Evolutionary conservation across 2,888 invertebrate genomes (phyloP), one percentile per base, ranked within the genome.

Genomic region (Lasioglossum leucozonium): DNA sequence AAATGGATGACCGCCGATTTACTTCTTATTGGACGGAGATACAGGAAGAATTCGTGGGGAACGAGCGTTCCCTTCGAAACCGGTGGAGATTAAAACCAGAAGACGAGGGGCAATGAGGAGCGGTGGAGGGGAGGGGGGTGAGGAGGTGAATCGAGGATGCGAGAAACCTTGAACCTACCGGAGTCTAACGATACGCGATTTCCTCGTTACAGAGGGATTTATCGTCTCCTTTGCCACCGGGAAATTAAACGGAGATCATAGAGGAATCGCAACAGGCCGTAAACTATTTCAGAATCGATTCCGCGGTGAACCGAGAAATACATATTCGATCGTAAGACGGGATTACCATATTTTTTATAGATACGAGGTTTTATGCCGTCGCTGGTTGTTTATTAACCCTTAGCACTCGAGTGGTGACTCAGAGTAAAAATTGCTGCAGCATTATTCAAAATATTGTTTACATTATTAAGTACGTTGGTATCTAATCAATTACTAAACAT

Each of bases 21-120:
- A 77, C 85, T 90, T 90, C 87, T 91, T 91, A 87, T 88, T 89
- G 84, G 79, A 85, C 76, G 77, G 77, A 79, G 87, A 86, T 87
- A 80, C 84, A 77, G 76, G 83, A 84, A 88, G 91, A 88, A 92
- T 92, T 89, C 74, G 75, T 72, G 84, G 26, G 82, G 84, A 79
- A 87, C 76, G 74, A 78, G 72, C 80, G 58, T 74, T 84, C 77
- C 72, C 76, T 71, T 62, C 51, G 81, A 18, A 72, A 51, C 22
- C 69, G 71, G 73, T 47, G 82, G 75, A 78, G 87, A 87, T 87
- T 87, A 83, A 89, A 89, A 85, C 71, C 74, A 42, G 76, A 30
- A 58, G 71, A 37, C 34, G 65, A 30, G 55, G 42, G 55, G n/a
- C 40, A 80, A 42, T 44, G 65, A 76, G 34, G 40, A 58, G 18